These are phyloP conservation scores for Gorsachius magnificus DNA, from an alignment of 2,797 vertebrate species.

Conservation along the genomic window DNA sequence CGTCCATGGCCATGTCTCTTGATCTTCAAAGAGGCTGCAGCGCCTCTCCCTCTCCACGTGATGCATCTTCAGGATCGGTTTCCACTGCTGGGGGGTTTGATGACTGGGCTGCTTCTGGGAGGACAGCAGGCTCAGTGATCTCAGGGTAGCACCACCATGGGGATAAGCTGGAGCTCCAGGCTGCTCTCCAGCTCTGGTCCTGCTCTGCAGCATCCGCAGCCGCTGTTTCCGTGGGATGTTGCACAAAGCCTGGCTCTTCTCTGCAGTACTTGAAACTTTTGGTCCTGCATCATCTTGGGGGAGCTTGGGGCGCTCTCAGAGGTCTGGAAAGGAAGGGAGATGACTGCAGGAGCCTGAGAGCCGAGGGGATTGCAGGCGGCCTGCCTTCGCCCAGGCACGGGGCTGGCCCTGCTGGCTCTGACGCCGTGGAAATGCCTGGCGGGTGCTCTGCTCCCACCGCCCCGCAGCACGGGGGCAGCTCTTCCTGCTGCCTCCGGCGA, in stretches of 20 bases:
- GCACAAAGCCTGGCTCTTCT: background rate
- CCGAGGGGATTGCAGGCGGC: background rate
- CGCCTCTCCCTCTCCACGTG: background rate
- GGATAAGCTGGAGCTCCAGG: background rate
- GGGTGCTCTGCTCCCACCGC: rapidly evolving
- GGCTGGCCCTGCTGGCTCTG: background rate
- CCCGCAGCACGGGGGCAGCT: background rate
- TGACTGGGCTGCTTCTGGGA: background rate
- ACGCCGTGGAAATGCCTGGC: background rate
- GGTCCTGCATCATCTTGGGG: background rate
- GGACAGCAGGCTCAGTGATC: background rate
- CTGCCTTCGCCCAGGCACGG: background rate
- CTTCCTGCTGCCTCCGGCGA: background rate
- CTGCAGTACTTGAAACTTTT: background rate
- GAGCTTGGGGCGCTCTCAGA: background rate
- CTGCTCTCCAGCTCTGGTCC: background rate
- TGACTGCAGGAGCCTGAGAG: background rate
- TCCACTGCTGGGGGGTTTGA: background rate
- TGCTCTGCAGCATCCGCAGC: background rate
- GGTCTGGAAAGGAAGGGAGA: background rate
- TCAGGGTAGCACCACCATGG: background rate
- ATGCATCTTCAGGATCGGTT: background rate
- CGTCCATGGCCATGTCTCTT: background rate
- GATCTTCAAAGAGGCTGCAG: background rate
- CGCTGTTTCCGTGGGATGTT: background rate